phyloP scores from a whole-genome alignment of 2,797 vertebrate genomes.

The Gymnopithys bicolor region DNA sequence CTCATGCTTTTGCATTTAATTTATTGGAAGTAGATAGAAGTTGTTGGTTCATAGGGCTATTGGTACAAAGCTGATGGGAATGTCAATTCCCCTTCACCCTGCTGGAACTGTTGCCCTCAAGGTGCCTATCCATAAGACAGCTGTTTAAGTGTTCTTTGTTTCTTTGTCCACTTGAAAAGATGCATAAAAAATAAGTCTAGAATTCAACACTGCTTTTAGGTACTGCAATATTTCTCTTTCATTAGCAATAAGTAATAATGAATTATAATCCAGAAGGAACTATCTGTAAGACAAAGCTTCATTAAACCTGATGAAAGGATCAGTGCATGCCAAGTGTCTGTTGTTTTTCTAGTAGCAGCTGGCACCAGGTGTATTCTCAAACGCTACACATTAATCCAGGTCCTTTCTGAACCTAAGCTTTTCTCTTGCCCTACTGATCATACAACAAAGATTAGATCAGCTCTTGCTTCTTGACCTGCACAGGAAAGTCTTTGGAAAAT shows the following conservation, averaged over 20 bases:
- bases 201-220: background rate
- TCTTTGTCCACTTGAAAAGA: background rate
- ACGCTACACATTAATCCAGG: background rate
- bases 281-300: background rate
- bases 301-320: conserved; percentile 16
- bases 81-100: background rate
- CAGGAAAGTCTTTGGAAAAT: background rate
- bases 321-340: background rate
- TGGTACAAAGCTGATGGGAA: background rate
- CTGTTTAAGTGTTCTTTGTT: background rate
- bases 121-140: background rate
- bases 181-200: background rate
- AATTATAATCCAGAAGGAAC: conserved; percentile 13
- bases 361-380: conserved; percentile 37
- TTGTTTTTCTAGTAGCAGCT: conserved; percentile 14
- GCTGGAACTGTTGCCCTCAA: background rate
- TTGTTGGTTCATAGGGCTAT: background rate
- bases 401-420: background rate
- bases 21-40: background rate
- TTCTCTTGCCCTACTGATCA: background rate
- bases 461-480: background rate
- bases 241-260: background rate
- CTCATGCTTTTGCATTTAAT: background rate
- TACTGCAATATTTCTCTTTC: background rate
- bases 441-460: background rate